These are phyloP conservation scores for Diarsia dahlii DNA, from an alignment of 2,888 invertebrate genomes.

Conservation along the genomic window DNA sequence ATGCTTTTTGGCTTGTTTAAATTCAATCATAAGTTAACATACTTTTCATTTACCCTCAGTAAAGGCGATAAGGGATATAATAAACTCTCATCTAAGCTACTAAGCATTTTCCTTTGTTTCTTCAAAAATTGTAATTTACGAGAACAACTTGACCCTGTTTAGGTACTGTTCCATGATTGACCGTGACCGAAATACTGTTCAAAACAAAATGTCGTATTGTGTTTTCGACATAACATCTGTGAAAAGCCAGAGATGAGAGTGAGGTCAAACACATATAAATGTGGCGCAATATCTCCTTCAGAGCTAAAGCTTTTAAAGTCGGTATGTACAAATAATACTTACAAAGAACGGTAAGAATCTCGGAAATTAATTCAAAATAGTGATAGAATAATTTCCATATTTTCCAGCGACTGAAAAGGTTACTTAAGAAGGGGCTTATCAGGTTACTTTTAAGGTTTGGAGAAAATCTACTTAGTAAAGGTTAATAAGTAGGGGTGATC, in stretches of 20 bases:
- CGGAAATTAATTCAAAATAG: no score
- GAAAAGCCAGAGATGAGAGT: not conserved
- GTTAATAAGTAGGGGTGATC: no score
- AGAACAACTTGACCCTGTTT: not conserved
- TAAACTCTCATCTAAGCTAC: not conserved
- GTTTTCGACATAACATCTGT: not conserved
- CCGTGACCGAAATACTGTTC: not conserved
- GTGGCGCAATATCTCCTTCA: not conserved
- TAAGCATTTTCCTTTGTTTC: not conserved
- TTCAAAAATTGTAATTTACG: not conserved
- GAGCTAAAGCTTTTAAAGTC: not conserved
- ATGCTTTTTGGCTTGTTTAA: conserved; percentile 2
- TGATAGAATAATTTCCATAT: no score
- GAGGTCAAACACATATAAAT: not conserved
- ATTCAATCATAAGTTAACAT: not conserved
- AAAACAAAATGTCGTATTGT: not conserved
- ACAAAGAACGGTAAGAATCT: not conserved
- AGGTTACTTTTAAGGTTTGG: no score
- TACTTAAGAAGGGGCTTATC: no score
- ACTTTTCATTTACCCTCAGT: not conserved
- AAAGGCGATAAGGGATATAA: not conserved
- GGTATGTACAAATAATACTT: not conserved
- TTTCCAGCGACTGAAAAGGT: no score
- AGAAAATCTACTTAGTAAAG: no score
- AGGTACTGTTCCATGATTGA: not conserved